These are phyloP conservation scores for Gibbula magus DNA, from an alignment of 2,888 invertebrate genomes.

Conservation along the genomic window DNA sequence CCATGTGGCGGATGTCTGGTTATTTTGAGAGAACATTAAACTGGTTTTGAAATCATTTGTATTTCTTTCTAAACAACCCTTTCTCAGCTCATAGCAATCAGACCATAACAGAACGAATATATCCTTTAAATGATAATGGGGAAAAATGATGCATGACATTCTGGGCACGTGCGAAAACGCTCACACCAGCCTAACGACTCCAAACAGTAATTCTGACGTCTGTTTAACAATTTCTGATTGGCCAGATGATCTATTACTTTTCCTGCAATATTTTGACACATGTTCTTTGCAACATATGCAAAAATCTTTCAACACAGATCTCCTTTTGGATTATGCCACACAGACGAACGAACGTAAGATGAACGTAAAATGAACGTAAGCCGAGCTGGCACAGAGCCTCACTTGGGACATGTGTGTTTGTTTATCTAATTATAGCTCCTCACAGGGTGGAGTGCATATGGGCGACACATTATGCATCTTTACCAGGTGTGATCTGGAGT, in stretches of 20 bases:
- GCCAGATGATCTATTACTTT: neutral
- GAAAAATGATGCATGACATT: neutral
- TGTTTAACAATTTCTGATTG: neutral
- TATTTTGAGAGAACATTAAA: too few relatives aligned
- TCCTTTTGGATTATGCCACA: slow-evolving; percentile 4
- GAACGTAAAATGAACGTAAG: too few relatives aligned
- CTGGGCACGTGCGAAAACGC: neutral
- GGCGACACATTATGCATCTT: too few relatives aligned
- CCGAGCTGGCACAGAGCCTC: neutral
- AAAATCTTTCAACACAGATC: slow-evolving; percentile 10
- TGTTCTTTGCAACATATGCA: neutral
- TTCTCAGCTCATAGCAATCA: too few relatives aligned
- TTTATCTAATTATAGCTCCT: slow-evolving; percentile 1
- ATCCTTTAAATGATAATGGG: neutral
- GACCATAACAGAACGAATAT: too few relatives aligned
- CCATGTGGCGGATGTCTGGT: too few relatives aligned
- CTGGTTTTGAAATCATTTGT: too few relatives aligned
- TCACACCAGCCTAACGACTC: neutral
- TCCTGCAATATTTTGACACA: neutral
- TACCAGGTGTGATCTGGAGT: too few relatives aligned
- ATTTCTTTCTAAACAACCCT: too few relatives aligned
- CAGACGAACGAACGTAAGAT: neutral
- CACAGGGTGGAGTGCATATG: too few relatives aligned
- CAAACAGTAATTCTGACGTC: neutral
- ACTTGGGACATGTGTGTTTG: slow-evolving; percentile 6